Percentiles rank a stretch among this genome's conserved stretches.
Evolutionary conservation across 2,888 invertebrate genomes (phyloP).

Genomic region (Meghimatium bilineatum): DNA sequence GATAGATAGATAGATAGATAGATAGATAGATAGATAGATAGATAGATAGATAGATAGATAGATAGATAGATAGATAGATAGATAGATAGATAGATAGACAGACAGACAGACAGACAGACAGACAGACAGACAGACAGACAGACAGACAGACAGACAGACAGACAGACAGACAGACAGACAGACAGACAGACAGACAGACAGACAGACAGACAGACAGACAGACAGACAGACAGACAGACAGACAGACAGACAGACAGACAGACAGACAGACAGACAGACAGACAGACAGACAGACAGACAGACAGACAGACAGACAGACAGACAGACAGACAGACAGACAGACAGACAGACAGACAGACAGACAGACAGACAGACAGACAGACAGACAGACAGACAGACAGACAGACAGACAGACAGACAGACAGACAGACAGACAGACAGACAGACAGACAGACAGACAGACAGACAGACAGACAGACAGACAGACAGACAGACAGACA

Average conservation of each 20-base stretch:
- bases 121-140: not conserved
- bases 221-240: not conserved
- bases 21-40: no score
- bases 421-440: conserved; percentile 3
- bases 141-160: not conserved
- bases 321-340: not conserved
- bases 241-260: not conserved
- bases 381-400: not conserved
- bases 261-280: not conserved
- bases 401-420: not conserved
- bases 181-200: not conserved
- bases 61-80: not conserved
- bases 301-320: not conserved
- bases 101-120: not conserved
- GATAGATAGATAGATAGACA: not conserved
- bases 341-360: conserved; percentile 2
- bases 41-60: no score
- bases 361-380: not conserved
- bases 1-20: no score
- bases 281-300: not conserved
- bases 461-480: not conserved
- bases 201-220: not conserved
- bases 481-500: no score
- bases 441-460: not conserved
- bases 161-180: not conserved